A percentile compares a stretch with the other conserved stretches of the same genome.
phyloP scores from a whole-genome alignment of 2,797 vertebrate species.

The Peromyscus melanophrys region DNA sequence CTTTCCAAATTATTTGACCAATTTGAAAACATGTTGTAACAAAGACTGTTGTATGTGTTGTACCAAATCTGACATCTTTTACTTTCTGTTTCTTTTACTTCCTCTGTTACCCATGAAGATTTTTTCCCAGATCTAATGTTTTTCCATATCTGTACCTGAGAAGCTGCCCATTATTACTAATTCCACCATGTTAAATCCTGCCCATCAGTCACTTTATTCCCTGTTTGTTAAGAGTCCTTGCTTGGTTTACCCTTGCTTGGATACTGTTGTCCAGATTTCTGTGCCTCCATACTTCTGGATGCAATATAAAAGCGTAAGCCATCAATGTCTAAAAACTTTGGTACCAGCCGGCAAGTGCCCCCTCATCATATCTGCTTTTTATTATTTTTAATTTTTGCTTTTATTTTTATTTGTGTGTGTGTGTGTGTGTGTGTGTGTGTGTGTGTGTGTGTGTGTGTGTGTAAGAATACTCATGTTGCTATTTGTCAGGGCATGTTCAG shows the following conservation, averaged over 20 bases:
- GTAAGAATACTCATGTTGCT: background rate
- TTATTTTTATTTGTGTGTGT: background rate
- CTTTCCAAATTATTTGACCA: constrained; percentile 78
- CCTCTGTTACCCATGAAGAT: background rate
- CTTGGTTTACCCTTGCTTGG: background rate
- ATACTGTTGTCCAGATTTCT: background rate
- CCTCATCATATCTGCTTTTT: background rate
- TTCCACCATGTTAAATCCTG: background rate
- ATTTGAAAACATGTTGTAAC: constrained; percentile 77
- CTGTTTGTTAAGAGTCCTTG: background rate
- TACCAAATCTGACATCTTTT: background rate
- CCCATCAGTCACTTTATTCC: background rate
- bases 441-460: background rate
- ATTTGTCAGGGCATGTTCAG: background rate
- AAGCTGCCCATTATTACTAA: background rate
- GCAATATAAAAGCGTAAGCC: background rate
- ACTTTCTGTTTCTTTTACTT: background rate
- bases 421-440: background rate
- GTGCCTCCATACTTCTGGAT: background rate
- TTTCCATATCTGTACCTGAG: background rate
- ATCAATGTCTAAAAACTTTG: background rate
- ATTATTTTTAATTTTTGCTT: background rate
- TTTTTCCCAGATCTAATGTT: background rate
- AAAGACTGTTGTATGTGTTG: background rate
- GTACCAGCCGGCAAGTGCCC: background rate